Conservation (phyloP, 2,888 invertebrate genomes). For the Mythimna pallens region DNA sequence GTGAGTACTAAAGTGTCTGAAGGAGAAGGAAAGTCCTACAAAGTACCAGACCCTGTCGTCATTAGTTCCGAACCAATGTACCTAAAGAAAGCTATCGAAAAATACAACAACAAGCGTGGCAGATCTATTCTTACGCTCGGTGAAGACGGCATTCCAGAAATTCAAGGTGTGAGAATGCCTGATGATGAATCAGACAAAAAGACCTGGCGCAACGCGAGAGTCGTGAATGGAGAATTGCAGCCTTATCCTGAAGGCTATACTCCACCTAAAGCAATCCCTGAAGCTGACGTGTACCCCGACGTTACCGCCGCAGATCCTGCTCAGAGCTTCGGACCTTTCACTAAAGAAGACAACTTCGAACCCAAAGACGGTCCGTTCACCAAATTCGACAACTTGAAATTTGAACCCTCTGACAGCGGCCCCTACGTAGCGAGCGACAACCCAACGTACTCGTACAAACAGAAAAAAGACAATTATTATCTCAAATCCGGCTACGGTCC, state of each 20-base stretch:
- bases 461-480: constrained; percentile 85
- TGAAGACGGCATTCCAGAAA: constrained; percentile 94
- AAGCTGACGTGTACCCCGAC: constrained; percentile 90
- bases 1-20: constrained; percentile 88
- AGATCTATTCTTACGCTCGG: constrained; percentile 92
- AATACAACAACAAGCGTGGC: constrained; percentile 90
- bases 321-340: constrained; percentile 90
- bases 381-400: constrained; percentile 90
- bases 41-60: constrained; percentile 93
- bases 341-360: constrained; percentile 91
- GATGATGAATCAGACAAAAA: constrained; percentile 96
- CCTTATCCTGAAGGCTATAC: constrained; percentile 93
- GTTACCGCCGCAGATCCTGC: constrained; percentile 76
- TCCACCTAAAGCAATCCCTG: constrained; percentile 91
- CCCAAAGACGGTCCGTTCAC: constrained; percentile 91
- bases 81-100: constrained; percentile 89
- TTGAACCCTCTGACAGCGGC: constrained; percentile 80
- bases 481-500: constrained; percentile 90
- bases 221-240: constrained; percentile 95
- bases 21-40: constrained; percentile 84
- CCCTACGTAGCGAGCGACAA: constrained; percentile 82
- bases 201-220: constrained; percentile 96
- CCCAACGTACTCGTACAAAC: constrained; percentile 80
- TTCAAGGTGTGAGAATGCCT: constrained; percentile 95
- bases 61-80: constrained; percentile 92